Conservation (phyloP, 1,140 invertebrate genomes). For the Nephotettix cincticeps region DNA sequence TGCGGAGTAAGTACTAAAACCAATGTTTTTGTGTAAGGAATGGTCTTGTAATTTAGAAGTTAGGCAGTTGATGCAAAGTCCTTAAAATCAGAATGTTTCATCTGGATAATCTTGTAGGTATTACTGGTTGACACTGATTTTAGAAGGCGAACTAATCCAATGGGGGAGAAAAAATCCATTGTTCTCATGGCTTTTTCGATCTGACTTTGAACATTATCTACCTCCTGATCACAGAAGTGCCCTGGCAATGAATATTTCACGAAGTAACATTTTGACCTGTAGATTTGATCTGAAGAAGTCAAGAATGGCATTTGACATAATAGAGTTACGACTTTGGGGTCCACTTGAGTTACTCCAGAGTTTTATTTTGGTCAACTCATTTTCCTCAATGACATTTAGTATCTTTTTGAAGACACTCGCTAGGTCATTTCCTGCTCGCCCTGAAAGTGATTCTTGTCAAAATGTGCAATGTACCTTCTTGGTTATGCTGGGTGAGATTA, state of each 20-base stretch:
- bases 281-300: no score
- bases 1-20: background rate
- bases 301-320: no score
- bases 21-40: background rate
- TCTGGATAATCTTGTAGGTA: background rate
- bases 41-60: background rate
- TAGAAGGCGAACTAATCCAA: no score
- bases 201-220: no score
- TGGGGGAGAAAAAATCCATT: no score
- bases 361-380: background rate
- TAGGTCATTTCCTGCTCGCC: slow-evolving; percentile 38
- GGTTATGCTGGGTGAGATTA: slow-evolving; percentile 37
- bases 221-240: no score
- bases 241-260: no score
- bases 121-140: no score
- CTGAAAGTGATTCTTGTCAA: slow-evolving; percentile 35
- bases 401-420: slow-evolving; percentile 39
- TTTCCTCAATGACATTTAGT: slow-evolving; percentile 26
- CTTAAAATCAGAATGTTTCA: background rate
- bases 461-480: slow-evolving; percentile 38
- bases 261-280: no score
- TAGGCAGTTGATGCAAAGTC: background rate
- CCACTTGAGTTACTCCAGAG: no score
- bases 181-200: no score
- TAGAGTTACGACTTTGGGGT: no score